Evolutionary conservation across 2,888 invertebrate species (phyloP).

Genomic region (Dione juno): DNA sequence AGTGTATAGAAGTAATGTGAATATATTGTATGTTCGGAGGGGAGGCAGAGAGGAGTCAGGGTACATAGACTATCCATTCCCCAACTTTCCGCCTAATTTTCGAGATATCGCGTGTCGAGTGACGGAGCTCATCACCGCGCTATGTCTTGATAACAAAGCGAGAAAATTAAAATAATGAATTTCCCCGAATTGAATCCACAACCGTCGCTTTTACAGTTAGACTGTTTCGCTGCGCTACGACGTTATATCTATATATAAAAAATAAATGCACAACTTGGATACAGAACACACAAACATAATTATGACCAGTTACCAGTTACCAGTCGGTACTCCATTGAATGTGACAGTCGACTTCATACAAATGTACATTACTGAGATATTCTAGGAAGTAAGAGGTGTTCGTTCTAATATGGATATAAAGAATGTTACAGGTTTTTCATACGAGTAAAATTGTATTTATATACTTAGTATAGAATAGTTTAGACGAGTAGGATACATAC

Average conservation of each 20-base stretch:
- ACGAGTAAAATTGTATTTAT: background rate
- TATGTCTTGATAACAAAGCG: too few species aligned
- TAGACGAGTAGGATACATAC: too few species aligned
- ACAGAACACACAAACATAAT: too few species aligned
- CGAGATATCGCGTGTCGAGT: background rate
- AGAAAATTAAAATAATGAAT: too few species aligned
- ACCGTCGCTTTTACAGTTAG: background rate
- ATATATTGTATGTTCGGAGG: too few species aligned
- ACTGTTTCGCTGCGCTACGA: background rate
- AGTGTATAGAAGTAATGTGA: too few species aligned
- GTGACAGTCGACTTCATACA: background rate
- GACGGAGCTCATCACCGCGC: too few species aligned
- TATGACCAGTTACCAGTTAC: too few species aligned
- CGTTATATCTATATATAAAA: background rate
- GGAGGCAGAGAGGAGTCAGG: too few species aligned
- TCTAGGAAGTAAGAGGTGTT: constrained; percentile 8
- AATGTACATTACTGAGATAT: constrained; percentile 1
- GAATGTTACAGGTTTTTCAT: background rate
- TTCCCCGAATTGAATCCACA: background rate
- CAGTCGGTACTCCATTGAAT: background rate
- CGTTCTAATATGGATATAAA: background rate
- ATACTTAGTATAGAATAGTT: background rate
- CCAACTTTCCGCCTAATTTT: background rate
- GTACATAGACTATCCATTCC: too few species aligned
- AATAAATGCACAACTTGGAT: too few species aligned